phyloP scores from a whole-genome alignment of 2,888 invertebrate species.

The Lasioglossum marginatum region DNA sequence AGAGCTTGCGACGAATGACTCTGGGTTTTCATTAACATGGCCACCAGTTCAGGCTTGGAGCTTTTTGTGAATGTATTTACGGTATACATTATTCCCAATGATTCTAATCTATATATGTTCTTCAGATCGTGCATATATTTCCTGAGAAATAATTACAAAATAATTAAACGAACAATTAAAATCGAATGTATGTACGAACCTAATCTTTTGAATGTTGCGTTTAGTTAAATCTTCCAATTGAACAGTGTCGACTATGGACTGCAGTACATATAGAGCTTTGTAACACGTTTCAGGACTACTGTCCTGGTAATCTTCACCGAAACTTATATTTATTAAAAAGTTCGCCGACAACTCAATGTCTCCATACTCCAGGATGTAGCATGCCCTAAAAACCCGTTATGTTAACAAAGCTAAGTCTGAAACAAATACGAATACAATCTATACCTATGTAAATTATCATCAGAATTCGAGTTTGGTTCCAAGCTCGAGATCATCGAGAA shows the following conservation, averaged over 20 bases:
- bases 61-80: conserved; percentile 75
- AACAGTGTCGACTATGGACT: conserved; percentile 74
- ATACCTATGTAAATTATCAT: conserved; percentile 77
- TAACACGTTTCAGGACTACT: conserved; percentile 77
- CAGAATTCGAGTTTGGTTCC: conserved; percentile 60
- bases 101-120: conserved; percentile 81
- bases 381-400: conserved; percentile 75
- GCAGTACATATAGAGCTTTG: conserved; percentile 81
- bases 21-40: conserved; percentile 73
- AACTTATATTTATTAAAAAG: conserved; percentile 80
- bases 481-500: conserved; percentile 33
- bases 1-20: conserved; percentile 72
- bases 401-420: neutral
- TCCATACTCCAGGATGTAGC: conserved; percentile 81
- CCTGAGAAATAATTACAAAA: conserved; percentile 70
- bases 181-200: conserved; percentile 61
- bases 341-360: conserved; percentile 75
- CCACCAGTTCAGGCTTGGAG: conserved; percentile 75
- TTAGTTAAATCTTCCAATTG: conserved; percentile 78
- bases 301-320: conserved; percentile 64
- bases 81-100: conserved; percentile 80
- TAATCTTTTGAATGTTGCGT: conserved; percentile 72
- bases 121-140: conserved; percentile 78
- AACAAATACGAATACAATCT: neutral
- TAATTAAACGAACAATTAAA: neutral